Percentiles rank a stretch among this genome's conserved stretches.
phyloP scores from a whole-genome alignment of 2,113 vertebrate species.

The Gasterosteus aculeatus region DNA sequence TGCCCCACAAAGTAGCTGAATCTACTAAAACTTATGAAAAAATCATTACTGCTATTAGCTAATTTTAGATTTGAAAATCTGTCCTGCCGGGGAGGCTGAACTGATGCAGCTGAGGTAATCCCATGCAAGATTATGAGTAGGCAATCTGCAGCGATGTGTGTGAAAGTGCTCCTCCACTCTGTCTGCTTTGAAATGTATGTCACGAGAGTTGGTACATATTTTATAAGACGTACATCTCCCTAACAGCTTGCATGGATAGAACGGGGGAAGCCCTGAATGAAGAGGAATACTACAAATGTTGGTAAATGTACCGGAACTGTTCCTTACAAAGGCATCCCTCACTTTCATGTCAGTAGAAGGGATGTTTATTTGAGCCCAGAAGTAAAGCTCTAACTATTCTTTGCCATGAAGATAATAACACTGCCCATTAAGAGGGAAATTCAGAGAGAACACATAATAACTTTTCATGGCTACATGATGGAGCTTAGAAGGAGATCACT shows the following conservation, averaged over 20 bases:
- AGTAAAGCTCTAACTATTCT: background rate
- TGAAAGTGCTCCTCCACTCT: slow-evolving; percentile 9
- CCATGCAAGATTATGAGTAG: slow-evolving; percentile 48
- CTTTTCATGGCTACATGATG: slow-evolving; percentile 29
- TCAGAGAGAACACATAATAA: background rate
- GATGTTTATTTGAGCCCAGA: slow-evolving; percentile 3
- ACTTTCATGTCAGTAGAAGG: slow-evolving; percentile 2
- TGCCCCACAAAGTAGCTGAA: slow-evolving; percentile 10
- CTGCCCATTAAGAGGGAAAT: slow-evolving; percentile 19
- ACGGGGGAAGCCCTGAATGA: slow-evolving; percentile 28
- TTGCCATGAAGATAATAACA: slow-evolving; percentile 7
- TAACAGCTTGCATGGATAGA: slow-evolving; percentile 38
- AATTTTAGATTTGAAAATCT: slow-evolving; percentile 23
- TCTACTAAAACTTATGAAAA: slow-evolving; percentile 38
- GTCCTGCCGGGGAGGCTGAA: background rate
- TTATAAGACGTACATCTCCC: slow-evolving; percentile 41
- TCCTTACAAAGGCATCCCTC: slow-evolving; percentile 5
- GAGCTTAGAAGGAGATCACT: slow-evolving; percentile 34
- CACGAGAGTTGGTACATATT: slow-evolving; percentile 64
- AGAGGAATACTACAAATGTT: background rate
- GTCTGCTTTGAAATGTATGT: slow-evolving; percentile 65
- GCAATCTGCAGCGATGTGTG: slow-evolving; percentile 42
- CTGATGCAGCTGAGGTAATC: slow-evolving; percentile 38
- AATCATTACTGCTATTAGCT: slow-evolving; percentile 24
- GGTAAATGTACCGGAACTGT: background rate